These are phyloP conservation scores for Chrysolina americana DNA, from an alignment of 2,888 invertebrate species.

Conservation along the genomic window DNA sequence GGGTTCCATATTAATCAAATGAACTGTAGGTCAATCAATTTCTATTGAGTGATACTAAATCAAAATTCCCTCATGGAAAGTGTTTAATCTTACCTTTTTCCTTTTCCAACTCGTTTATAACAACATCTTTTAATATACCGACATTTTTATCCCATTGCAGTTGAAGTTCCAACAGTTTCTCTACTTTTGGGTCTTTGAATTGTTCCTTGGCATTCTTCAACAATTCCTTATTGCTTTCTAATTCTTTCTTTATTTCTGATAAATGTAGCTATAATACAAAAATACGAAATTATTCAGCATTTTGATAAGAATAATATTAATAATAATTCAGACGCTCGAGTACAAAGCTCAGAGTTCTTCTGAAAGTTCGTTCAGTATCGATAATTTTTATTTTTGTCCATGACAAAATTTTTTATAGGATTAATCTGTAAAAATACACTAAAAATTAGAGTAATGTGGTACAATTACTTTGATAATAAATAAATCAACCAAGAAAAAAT, in stretches of 20 bases:
- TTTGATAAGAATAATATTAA: constrained; percentile 6
- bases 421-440: too few species aligned
- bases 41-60: neutral
- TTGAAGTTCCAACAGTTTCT: constrained; percentile 66
- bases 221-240: constrained; percentile 72
- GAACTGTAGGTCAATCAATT: neutral
- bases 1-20: neutral
- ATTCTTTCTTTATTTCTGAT: constrained; percentile 73
- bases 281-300: neutral
- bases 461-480: too few species aligned
- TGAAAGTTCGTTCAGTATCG: too few species aligned
- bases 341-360: too few species aligned
- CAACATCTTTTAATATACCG: constrained; percentile 70
- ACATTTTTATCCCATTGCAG: constrained; percentile 72
- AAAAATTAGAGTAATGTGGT: neutral
- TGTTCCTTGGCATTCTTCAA: constrained; percentile 68
- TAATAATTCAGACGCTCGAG: too few species aligned
- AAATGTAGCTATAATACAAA: constrained; percentile 63
- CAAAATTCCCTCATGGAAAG: neutral
- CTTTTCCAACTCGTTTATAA: constrained; percentile 71
- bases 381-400: too few species aligned
- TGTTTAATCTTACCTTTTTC: constrained; percentile 42
- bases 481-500: too few species aligned
- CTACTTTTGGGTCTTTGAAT: constrained; percentile 75
- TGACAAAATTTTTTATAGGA: too few species aligned